A percentile compares a stretch with the other conserved stretches of the same genome.
Conservation (phyloP, 2,113 vertebrate species). For the Procavia capensis region DNA sequence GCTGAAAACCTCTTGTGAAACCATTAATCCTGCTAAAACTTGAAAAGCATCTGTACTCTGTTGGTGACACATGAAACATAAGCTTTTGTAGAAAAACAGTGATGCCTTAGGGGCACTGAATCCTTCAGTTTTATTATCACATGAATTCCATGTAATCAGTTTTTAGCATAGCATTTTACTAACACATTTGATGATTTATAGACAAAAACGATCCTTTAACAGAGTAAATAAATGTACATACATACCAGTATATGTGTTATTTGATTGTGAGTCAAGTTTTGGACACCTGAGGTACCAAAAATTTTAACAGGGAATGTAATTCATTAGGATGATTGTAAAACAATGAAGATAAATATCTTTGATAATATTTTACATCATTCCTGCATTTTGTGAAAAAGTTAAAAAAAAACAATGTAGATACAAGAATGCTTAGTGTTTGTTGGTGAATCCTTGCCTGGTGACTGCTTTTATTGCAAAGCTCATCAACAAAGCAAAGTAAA, state of each 20-base stretch:
- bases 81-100: conserved; percentile 47
- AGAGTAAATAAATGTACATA: conserved; percentile 46
- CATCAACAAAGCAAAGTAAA: conserved; percentile 32
- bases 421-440: not conserved
- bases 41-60: not conserved
- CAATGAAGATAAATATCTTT: not conserved
- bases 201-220: conserved; percentile 45
- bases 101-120: conserved; percentile 56
- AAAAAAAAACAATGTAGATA: not conserved
- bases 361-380: not conserved
- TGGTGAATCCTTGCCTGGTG: not conserved
- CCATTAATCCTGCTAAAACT: conserved; percentile 18
- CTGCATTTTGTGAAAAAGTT: not conserved
- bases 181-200: conserved; percentile 29
- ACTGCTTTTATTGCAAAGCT: not conserved
- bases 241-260: not conserved
- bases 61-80: conserved; percentile 29
- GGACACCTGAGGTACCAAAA: conserved; percentile 41
- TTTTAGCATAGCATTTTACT: conserved; percentile 35
- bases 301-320: not conserved
- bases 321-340: not conserved
- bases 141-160: conserved; percentile 60
- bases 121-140: conserved; percentile 53
- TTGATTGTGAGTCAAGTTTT: conserved; percentile 32
- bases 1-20: conserved; percentile 42